Percentiles rank a stretch among this genome's conserved stretches.
phyloP scores from a whole-genome alignment of 2,888 invertebrate genomes.

The Drosophila aldrichi region DNA sequence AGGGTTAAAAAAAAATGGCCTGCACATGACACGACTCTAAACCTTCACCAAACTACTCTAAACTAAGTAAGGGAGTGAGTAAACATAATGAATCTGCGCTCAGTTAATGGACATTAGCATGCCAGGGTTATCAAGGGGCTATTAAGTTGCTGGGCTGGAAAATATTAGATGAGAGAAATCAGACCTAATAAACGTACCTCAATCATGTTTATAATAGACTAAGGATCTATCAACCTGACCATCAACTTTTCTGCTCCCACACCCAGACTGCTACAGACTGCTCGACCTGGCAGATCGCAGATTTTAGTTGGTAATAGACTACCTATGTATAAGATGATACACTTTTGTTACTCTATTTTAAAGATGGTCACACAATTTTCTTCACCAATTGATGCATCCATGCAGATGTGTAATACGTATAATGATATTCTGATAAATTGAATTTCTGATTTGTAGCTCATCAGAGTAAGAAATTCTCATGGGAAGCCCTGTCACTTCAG shows the following conservation, averaged over 20 bases:
- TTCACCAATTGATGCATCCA: no score
- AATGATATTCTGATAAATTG: no score
- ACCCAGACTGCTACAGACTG: no score
- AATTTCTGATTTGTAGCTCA: no score
- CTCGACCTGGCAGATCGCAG: no score
- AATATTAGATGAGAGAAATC: not conserved
- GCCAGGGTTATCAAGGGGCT: slow-evolving; percentile 5
- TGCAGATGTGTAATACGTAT: no score
- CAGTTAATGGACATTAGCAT: slow-evolving; percentile 21
- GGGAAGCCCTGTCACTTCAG: not conserved
- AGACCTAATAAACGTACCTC: not conserved
- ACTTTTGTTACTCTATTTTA: no score
- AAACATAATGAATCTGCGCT: slow-evolving; percentile 15
- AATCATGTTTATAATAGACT: not conserved
- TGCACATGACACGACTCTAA: slow-evolving; percentile 17
- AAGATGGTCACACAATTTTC: no score
- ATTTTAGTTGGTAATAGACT: no score
- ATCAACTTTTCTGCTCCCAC: no score
- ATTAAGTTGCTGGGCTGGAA: slow-evolving; percentile 18
- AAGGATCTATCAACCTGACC: not conserved
- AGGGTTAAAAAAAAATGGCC: slow-evolving; percentile 30
- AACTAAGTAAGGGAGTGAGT: slow-evolving; percentile 8
- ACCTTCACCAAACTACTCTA: slow-evolving; percentile 11
- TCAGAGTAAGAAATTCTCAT: not conserved
- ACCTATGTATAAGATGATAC: no score